Conservation (phyloP, 2,888 invertebrate genomes). For the Rapana venosa region DNA sequence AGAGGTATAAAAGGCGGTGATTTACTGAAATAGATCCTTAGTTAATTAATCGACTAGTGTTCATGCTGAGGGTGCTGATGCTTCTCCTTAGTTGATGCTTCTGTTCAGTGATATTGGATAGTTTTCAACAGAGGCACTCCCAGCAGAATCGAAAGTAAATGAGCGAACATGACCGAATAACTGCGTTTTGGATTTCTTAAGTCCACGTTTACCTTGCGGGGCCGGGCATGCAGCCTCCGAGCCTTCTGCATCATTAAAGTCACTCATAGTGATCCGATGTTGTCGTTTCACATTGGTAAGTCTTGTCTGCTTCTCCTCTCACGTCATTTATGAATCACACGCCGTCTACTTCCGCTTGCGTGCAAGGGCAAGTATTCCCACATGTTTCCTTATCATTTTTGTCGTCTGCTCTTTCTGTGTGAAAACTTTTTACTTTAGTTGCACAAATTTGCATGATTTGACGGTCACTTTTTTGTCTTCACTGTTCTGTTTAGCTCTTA, state of each 20-base stretch:
- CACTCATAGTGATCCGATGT: slow-evolving; percentile 41
- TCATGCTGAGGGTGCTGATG: too few relatives aligned
- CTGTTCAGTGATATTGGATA: too few relatives aligned
- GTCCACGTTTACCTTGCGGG: slow-evolving; percentile 26
- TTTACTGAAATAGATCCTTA: too few relatives aligned
- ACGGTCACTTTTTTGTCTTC: too few relatives aligned
- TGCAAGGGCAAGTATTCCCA: slow-evolving; percentile 31
- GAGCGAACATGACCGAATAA: background rate
- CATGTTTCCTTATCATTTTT: background rate
- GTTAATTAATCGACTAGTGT: too few relatives aligned
- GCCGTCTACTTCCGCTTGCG: slow-evolving; percentile 43
- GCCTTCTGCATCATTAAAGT: slow-evolving; percentile 9
- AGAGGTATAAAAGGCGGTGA: too few relatives aligned
- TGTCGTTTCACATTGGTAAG: slow-evolving; percentile 43
- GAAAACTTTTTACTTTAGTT: too few relatives aligned
- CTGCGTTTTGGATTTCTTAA: background rate
- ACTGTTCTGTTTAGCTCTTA: too few relatives aligned
- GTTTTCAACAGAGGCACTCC: slow-evolving; percentile 14
- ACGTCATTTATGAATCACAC: slow-evolving; percentile 39
- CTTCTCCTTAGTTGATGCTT: too few relatives aligned
- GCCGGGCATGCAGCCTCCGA: slow-evolving; percentile 6
- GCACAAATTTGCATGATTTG: too few relatives aligned
- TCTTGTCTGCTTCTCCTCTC: slow-evolving; percentile 45
- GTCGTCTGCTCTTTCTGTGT: slow-evolving; percentile 29
- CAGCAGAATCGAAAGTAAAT: slow-evolving; percentile 40